A percentile compares a stretch with the other conserved stretches of the same genome.
These are phyloP conservation scores for Microplitis deprimator DNA, from an alignment of 2,888 invertebrate genomes.

Conservation along the genomic window DNA sequence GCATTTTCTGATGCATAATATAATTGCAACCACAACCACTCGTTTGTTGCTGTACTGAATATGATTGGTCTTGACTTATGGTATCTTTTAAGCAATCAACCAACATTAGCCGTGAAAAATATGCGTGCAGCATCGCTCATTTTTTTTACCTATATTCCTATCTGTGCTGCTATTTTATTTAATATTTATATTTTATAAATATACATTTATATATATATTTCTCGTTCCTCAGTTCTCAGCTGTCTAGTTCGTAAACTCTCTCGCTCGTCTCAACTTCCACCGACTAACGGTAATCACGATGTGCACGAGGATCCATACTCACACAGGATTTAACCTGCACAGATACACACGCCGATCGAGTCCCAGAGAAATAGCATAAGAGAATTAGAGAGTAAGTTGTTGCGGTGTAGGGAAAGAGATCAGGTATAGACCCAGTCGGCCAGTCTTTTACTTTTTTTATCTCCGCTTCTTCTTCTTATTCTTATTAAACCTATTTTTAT, in stretches of 20 bases:
- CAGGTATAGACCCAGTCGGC: background rate
- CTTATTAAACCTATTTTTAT: background rate
- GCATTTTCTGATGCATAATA: background rate
- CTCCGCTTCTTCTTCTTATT: background rate
- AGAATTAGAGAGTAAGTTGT: background rate
- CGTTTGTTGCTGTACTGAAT: background rate
- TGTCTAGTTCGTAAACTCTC: background rate
- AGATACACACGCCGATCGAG: background rate
- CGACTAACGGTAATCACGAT: constrained; percentile 50
- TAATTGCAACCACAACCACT: background rate
- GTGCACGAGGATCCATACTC: constrained; percentile 42
- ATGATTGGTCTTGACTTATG: background rate
- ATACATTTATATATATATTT: constrained; percentile 25
- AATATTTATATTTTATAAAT: constrained; percentile 30
- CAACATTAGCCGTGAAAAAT: constrained; percentile 17
- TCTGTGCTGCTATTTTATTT: constrained; percentile 32
- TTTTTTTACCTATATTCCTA: constrained; percentile 6
- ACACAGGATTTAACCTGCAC: constrained; percentile 28
- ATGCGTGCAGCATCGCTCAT: constrained; percentile 7
- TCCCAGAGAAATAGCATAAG: background rate
- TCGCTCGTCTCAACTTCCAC: constrained; percentile 36
- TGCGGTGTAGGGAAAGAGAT: background rate
- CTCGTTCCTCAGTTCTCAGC: constrained; percentile 30
- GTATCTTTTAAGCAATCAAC: constrained; percentile 2
- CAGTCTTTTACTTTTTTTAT: background rate